These are phyloP conservation scores for Halictus ligatus DNA, from an alignment of 2,888 invertebrate genomes.

Conservation along the genomic window DNA sequence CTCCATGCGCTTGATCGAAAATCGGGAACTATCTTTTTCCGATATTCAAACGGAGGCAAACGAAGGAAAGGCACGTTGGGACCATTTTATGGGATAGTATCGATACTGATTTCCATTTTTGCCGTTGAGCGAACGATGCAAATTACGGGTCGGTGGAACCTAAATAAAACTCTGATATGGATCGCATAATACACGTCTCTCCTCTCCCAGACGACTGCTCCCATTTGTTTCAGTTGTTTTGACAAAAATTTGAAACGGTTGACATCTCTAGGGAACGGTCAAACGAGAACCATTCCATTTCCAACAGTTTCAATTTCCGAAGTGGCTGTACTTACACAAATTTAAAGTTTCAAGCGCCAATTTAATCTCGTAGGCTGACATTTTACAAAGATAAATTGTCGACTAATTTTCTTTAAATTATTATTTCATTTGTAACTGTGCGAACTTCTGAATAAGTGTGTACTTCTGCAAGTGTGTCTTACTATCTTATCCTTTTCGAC, in stretches of 20 bases:
- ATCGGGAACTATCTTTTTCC: background rate
- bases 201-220: background rate
- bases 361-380: background rate
- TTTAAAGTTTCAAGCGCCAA: background rate
- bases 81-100: background rate
- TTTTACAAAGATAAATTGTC: too few relatives aligned
- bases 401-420: background rate
- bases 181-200: background rate
- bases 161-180: constrained; percentile 3
- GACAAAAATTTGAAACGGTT: background rate
- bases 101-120: background rate
- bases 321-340: background rate
- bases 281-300: background rate
- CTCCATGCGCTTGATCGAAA: background rate
- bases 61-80: background rate
- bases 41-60: background rate
- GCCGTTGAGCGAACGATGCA: background rate
- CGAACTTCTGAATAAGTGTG: too few relatives aligned
- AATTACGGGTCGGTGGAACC: background rate
- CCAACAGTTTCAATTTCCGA: background rate
- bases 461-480: background rate
- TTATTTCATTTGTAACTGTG: background rate
- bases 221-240: background rate
- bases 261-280: background rate
- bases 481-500: background rate